Conservation (phyloP, 2,113 vertebrate genomes). For the Larimichthys polyactis region DNA sequence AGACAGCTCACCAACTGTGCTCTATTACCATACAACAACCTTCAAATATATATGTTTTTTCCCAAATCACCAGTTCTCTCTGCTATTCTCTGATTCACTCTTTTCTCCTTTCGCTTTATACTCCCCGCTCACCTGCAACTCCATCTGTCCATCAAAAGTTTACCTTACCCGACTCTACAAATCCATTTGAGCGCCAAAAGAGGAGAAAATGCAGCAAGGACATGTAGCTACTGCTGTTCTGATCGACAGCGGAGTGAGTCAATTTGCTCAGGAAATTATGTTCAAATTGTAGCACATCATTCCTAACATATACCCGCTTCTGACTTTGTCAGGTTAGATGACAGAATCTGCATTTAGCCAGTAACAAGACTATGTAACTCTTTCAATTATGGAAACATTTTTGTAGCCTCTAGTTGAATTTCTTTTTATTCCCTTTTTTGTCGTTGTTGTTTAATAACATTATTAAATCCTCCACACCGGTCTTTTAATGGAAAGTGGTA, state of each 20-base stretch:
- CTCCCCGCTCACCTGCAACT: background rate
- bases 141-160: slow-evolving; percentile 47
- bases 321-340: background rate
- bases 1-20: slow-evolving; percentile 19
- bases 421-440: no score
- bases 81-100: slow-evolving; percentile 10
- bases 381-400: background rate
- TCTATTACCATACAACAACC: slow-evolving; percentile 24
- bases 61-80: slow-evolving; percentile 1
- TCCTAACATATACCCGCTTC: background rate
- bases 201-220: slow-evolving; percentile 16
- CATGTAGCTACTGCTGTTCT: background rate
- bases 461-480: no score
- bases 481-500: background rate
- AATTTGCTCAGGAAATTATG: slow-evolving; percentile 25
- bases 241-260: background rate
- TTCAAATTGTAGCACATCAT: slow-evolving; percentile 20
- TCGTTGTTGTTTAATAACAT: no score
- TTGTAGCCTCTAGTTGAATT: no score
- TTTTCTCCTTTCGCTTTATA: slow-evolving; percentile 19
- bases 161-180: slow-evolving; percentile 30
- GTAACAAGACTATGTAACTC: background rate
- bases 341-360: background rate
- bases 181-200: slow-evolving; percentile 34
- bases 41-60: slow-evolving; percentile 42